Conservation (phyloP, 2,797 vertebrate genomes). For the Harpagifer antarcticus region DNA sequence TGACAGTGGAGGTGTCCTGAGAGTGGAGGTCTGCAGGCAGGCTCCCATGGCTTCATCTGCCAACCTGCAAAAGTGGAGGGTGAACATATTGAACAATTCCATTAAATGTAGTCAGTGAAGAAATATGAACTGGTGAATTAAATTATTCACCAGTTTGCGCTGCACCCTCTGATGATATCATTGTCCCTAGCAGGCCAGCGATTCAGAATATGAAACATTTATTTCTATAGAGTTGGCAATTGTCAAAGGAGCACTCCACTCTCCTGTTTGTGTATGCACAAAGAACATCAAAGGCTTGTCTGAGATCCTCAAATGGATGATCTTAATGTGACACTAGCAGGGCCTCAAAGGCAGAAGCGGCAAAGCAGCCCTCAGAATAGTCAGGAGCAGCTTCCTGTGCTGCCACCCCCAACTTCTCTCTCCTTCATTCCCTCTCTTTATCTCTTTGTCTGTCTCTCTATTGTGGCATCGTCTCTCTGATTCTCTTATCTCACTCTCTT, state of each 20-base stretch:
- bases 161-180: slow-evolving; percentile 71
- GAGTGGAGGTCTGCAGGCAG: no score
- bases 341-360: slow-evolving; percentile 76
- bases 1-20: no score
- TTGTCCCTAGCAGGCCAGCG: slow-evolving; percentile 73
- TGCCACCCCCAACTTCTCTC: slow-evolving; percentile 54
- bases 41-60: no score
- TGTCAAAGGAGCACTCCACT: slow-evolving; percentile 76
- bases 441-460: slow-evolving; percentile 62
- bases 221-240: slow-evolving; percentile 75
- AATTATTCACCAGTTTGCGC: slow-evolving; percentile 77
- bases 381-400: slow-evolving; percentile 69
- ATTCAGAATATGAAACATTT: slow-evolving; percentile 67
- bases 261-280: slow-evolving; percentile 83
- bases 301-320: slow-evolving; percentile 80
- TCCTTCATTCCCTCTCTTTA: slow-evolving; percentile 43
- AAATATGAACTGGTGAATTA: slow-evolving; percentile 80
- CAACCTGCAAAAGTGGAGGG: slow-evolving; percentile 10
- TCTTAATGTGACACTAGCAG: slow-evolving; percentile 80
- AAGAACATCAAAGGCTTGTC: slow-evolving; percentile 83
- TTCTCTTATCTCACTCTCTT: slow-evolving; percentile 57
- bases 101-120: slow-evolving; percentile 73
- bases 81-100: slow-evolving; percentile 37
- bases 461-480: slow-evolving; percentile 51
- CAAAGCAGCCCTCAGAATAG: slow-evolving; percentile 71